Evolutionary conservation across 2,113 vertebrate genomes (phyloP).

Genomic region (Anolis carolinensis): DNA sequence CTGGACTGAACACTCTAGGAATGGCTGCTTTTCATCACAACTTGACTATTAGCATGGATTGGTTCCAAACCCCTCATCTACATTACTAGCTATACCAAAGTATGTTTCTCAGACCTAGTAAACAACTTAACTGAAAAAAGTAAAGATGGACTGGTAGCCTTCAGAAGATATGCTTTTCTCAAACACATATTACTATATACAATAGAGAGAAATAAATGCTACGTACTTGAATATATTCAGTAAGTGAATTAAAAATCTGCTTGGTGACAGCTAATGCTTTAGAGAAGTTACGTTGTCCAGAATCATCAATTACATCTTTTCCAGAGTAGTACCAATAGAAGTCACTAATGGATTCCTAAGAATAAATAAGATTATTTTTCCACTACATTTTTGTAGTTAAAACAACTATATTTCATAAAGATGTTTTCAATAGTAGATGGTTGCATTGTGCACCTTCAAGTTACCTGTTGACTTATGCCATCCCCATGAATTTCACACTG

Average conservation of each 20-base stretch:
- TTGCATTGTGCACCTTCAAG: too few species aligned
- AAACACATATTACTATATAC: neutral
- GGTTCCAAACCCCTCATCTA: neutral
- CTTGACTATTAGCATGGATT: neutral
- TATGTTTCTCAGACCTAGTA: neutral
- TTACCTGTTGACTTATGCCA: too few species aligned
- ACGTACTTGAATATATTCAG: constrained; percentile 97
- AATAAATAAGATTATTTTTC: constrained; percentile 32
- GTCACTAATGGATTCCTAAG: constrained; percentile 97
- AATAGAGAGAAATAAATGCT: neutral
- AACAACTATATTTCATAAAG: neutral
- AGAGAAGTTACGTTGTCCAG: constrained; percentile 96
- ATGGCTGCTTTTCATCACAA: neutral
- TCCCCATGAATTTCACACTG: too few species aligned
- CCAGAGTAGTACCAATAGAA: constrained; percentile 99
- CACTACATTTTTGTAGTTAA: constrained; percentile 3
- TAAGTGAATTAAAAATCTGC: constrained; percentile 98
- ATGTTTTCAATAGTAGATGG: neutral
- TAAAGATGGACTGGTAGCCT: neutral
- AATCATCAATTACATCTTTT: constrained; percentile 94
- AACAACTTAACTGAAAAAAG: neutral
- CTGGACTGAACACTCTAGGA: neutral
- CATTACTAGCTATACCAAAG: neutral
- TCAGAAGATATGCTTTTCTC: neutral
- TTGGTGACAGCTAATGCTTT: constrained; percentile 95